Evolutionary conservation across 1,140 invertebrate species (phyloP), one percentile per base, ranked within the genome.

Genomic region (Drosophila sp.): DNA sequence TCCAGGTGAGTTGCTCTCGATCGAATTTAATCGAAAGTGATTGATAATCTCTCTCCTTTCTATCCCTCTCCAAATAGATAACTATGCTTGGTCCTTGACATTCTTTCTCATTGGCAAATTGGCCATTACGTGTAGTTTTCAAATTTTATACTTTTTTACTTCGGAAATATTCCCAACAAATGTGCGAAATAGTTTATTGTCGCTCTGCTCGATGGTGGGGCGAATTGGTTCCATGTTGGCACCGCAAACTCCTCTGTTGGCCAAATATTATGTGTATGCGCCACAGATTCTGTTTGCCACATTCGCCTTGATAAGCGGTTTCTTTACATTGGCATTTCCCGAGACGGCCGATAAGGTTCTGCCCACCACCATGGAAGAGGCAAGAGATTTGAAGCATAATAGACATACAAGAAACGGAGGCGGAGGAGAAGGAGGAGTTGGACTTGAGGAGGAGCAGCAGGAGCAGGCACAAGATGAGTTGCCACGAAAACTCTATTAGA

Each of bases 71-170:
- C 8, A 10, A 10, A 66, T 25, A 92, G 93, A 56, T 64, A 78
- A 90, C 74, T 66, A 84, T 10, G 69, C 73, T 35, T 64, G 93
- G 68, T 93, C 93, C 0, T 80, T 95, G 66, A 89, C 92, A 0
- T 65, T 95, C 27, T 96, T 95, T 87, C 93, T 97, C 62, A 90
- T 95, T 35, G 96, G 96, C 7, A 97, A 97, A 93, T 94, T 95
- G 86, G 94, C 94, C 33, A 95, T 95, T 54, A 95, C 95, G 4
- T 93, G 94, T 70, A 94, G 95, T 1, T 96, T 96, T 90, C 94
- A 95, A 70, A 93, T 95, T 3, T 81, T 95, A 27, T 96, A 96
- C 83, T 93, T 96, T 62, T 95, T 95, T 77, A 95, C 95, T 0
- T 93, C 94, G 1, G 95, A 96, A 92, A 92, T 96, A 86, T 96